Percentiles rank a stretch among this genome's conserved stretches.
Evolutionary conservation across 2,888 invertebrate genomes (phyloP).

Genomic region (Drosophila recens): DNA sequence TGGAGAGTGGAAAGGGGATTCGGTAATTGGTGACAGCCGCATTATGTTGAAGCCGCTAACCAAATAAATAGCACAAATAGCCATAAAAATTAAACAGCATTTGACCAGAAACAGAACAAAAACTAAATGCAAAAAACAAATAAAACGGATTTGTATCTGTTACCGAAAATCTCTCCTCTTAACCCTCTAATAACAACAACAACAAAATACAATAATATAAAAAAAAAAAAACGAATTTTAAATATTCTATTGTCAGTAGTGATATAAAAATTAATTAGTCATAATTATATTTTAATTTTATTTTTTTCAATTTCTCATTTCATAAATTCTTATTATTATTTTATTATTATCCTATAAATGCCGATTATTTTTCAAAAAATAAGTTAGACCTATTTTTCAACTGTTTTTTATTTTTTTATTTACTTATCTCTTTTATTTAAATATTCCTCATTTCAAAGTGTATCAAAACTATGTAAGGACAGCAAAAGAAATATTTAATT

Average conservation of each 20-base stretch:
- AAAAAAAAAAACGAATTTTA: constrained; percentile 1
- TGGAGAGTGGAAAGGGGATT: neutral
- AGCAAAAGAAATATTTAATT: constrained; percentile 66
- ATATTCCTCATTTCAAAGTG: neutral
- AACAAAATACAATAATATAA: constrained; percentile 33
- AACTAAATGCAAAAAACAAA: constrained; percentile 64
- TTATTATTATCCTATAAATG: neutral
- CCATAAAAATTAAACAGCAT: constrained; percentile 55
- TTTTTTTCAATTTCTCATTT: too few relatives aligned
- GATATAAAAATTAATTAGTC: too few relatives aligned
- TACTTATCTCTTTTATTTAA: too few relatives aligned
- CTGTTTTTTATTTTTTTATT: too few relatives aligned
- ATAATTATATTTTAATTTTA: too few relatives aligned
- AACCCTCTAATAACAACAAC: constrained; percentile 8
- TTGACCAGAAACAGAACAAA: constrained; percentile 27
- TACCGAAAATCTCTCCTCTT: constrained; percentile 37
- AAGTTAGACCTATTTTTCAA: too few relatives aligned
- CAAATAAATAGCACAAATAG: constrained; percentile 39
- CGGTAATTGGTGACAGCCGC: constrained; percentile 67
- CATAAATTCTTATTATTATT: neutral
- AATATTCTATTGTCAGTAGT: too few relatives aligned
- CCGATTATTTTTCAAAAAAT: too few relatives aligned
- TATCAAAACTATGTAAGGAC: constrained; percentile 35
- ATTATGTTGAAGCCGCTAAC: constrained; percentile 26
- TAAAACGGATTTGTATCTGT: constrained; percentile 75